phyloP scores from a whole-genome alignment of 2,113 vertebrate species.

The Paraplagusia blochii region DNA sequence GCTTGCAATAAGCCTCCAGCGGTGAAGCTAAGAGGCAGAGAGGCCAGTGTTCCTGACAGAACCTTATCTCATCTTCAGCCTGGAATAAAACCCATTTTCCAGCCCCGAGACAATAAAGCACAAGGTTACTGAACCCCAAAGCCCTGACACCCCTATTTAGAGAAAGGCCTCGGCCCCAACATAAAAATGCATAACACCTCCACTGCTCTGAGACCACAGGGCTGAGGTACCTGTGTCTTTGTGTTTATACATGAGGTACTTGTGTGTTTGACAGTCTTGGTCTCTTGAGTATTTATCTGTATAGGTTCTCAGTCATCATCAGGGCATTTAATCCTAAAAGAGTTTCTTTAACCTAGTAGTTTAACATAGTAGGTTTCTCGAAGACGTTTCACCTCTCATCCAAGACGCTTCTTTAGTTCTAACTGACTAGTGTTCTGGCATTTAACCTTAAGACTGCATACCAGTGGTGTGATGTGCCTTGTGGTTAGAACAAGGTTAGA shows the following conservation, averaged over 20 bases:
- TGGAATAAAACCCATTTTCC: constrained; percentile 77
- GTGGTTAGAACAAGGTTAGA: no score
- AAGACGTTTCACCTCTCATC: no score
- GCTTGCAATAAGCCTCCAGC: constrained; percentile 69
- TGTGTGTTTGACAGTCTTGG: constrained; percentile 5
- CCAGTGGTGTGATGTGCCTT: no score
- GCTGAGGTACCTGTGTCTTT: constrained; percentile 9
- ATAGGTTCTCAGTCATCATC: no score
- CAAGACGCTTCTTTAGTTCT: no score
- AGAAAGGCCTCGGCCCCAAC: constrained; percentile 55
- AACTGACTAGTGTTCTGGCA: no score
- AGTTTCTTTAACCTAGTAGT: no score
- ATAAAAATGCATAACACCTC: constrained; percentile 71
- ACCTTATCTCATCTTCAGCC: constrained; percentile 74
- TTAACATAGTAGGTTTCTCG: no score
- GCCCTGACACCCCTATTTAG: constrained; percentile 73
- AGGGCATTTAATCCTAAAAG: no score
- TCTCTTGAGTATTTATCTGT: no score
- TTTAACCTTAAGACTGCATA: no score
- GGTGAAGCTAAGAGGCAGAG: constrained; percentile 61
- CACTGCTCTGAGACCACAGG: constrained; percentile 30
- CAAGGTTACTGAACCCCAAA: constrained; percentile 70
- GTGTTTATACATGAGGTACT: constrained; percentile 7
- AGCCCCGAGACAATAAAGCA: constrained; percentile 71
- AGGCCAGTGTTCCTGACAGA: constrained; percentile 66